A percentile compares a stretch with the other conserved stretches of the same genome.
Conservation (phyloP, 2,113 vertebrate genomes). For the Brachirus orientalis region DNA sequence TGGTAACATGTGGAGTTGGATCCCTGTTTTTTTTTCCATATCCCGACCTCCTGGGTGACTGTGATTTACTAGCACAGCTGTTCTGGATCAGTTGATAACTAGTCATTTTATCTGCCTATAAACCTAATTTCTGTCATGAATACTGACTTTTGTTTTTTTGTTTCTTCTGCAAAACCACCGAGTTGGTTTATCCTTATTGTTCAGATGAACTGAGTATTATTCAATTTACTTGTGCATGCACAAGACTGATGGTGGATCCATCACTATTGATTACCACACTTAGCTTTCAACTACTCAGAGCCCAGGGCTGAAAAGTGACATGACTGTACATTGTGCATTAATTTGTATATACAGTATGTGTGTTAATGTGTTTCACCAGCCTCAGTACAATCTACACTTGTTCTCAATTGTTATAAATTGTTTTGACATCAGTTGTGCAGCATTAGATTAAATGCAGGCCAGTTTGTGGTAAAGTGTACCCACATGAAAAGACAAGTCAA, state of each 20-base stretch:
- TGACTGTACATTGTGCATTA: conserved; percentile 27
- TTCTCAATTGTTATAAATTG: conserved; percentile 40
- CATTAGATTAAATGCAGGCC: conserved; percentile 39
- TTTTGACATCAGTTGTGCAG: conserved; percentile 37
- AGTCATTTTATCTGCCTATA: conserved; percentile 13
- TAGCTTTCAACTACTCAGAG: conserved; percentile 33
- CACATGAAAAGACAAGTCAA: conserved; percentile 38
- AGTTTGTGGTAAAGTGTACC: conserved; percentile 20
- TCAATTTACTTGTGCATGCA: conserved; percentile 20
- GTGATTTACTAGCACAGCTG: conserved; percentile 29
- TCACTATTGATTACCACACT: conserved; percentile 61
- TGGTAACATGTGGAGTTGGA: conserved; percentile 33
- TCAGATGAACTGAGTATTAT: conserved; percentile 26
- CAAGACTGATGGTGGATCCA: conserved; percentile 65
- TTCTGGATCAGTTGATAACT: conserved; percentile 27
- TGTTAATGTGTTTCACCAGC: conserved; percentile 8
- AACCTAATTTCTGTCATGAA: conserved; percentile 22
- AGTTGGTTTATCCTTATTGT: conserved; percentile 25
- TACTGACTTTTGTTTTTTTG: conserved; percentile 9
- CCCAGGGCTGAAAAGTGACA: conserved; percentile 34
- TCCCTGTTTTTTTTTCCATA: conserved; percentile 18
- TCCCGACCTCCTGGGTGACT: conserved; percentile 7
- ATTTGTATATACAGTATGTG: conserved; percentile 20
- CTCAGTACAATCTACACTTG: conserved; percentile 22
- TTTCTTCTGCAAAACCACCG: conserved; percentile 19